Evolutionary conservation across 2,113 vertebrate genomes (phyloP).

Genomic region (Campylomormyrus numenius): DNA sequence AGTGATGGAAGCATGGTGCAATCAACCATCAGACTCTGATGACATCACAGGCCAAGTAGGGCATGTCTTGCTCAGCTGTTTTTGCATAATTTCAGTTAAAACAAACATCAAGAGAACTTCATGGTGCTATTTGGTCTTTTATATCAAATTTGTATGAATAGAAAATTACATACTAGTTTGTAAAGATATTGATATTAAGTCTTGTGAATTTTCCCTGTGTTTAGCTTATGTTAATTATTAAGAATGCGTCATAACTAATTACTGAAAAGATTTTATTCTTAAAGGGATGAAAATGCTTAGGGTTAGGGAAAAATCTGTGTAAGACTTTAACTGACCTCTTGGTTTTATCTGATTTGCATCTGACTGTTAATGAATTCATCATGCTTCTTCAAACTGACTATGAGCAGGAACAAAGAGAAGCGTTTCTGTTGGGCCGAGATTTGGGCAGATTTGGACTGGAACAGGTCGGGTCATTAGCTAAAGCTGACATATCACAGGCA

Average conservation of each 20-base stretch:
- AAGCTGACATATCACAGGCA: neutral
- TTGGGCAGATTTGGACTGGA: neutral
- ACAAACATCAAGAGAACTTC: neutral
- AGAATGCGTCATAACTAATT: neutral
- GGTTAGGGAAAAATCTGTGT: neutral
- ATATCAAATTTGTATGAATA: neutral
- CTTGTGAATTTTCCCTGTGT: neutral
- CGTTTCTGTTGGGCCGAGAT: neutral
- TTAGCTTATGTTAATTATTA: neutral
- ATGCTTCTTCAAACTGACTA: neutral
- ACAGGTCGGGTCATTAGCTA: neutral
- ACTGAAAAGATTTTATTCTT: neutral
- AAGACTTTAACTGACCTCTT: neutral
- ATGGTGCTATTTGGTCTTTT: neutral
- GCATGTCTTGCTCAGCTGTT: neutral
- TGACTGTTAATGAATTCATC: neutral
- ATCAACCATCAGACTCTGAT: neutral
- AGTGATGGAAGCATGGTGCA: neutral
- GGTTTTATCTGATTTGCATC: neutral
- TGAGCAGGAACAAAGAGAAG: neutral
- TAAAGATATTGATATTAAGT: neutral
- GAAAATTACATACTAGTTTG: neutral
- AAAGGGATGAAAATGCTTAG: neutral
- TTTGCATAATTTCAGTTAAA: neutral
- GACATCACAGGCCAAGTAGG: neutral